These are phyloP conservation scores for Eupithecia centaureata DNA, from an alignment of 2,888 invertebrate species.

Conservation along the genomic window DNA sequence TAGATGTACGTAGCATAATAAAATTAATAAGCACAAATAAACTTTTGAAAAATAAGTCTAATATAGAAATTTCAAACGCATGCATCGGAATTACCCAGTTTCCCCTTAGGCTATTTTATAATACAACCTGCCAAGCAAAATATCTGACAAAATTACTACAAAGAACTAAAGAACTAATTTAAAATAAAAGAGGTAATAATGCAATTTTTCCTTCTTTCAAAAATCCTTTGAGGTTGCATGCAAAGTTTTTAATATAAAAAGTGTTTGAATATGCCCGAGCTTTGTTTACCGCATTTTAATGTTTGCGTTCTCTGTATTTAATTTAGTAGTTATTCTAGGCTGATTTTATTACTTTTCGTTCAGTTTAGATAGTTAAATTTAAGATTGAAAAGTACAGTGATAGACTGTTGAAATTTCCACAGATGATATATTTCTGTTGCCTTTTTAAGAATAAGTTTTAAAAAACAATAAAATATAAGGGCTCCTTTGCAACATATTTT, in stretches of 20 bases:
- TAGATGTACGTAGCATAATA: too few species aligned
- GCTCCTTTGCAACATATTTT: too few species aligned
- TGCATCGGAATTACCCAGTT: not conserved
- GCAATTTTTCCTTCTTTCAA: slow-evolving; percentile 12
- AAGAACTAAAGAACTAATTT: slow-evolving; percentile 3
- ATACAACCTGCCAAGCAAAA: not conserved
- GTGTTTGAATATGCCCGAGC: not conserved
- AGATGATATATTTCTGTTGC: too few species aligned
- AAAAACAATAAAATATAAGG: too few species aligned
- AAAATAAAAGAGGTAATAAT: slow-evolving; percentile 15
- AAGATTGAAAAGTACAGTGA: too few species aligned
- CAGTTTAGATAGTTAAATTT: too few species aligned
- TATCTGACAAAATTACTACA: slow-evolving; percentile 1
- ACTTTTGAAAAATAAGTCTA: not conserved
- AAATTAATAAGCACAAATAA: too few species aligned
- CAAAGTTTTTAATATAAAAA: slow-evolving; percentile 19
- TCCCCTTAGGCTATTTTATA: not conserved
- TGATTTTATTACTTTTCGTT: not conserved
- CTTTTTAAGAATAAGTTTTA: too few species aligned
- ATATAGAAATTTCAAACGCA: not conserved
- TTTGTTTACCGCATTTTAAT: not conserved
- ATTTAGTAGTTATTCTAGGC: not conserved
- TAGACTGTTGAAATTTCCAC: too few species aligned
- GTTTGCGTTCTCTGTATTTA: not conserved
- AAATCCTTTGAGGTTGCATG: slow-evolving; percentile 17